Base-by-base conservation (phyloP, 1,140 invertebrate species). In the Colletes gigas region DNA sequence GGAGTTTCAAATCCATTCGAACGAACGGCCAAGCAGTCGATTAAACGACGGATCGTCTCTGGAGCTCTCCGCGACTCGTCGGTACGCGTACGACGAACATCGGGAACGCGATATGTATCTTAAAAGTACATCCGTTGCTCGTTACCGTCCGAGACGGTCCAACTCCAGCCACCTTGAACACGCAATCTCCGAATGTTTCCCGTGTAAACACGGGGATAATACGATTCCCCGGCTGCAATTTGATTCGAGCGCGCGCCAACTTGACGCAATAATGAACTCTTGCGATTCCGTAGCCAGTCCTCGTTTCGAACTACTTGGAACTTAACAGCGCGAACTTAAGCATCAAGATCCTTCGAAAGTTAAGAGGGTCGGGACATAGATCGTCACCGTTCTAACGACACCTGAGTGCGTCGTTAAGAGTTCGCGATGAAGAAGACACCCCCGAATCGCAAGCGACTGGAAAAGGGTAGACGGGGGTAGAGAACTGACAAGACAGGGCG, bases 371-470 rank as follows among this genome's bases (percentile, higher is more conserved):
- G 59, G 55, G 55, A 73, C 55, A 69, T 71, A 63, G 81, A 86
- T 83, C 77, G 75, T 75, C 79, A 59, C 39, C 54, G 60, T 69
- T 69, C 21, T 81, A 81, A 87, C 85, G 84, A 83, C 73, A 83
- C 81, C 85, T 87, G 69, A 52, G 74, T 81, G 85, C 81, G 50
- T 86, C 81, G 84, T 87, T 86, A 82, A 82, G 83, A 85, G 74
- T 82, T 75, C 65, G 81, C 39, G 59, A 41, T 9, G 21, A 50
- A 1, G 39, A 8, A 14, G 68, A 19, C 30, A 44, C 12, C 59
- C 7, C 19, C 44, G 71, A 74, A 74, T 57, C 44, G 44, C 71
- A 65, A 66, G 67, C 62, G 50, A 66, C 21, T 10, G 52, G 62
- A 21, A 59, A 74, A 74, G 78, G 70, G 65, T 55, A 63, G 77